Evolutionary conservation across 1,140 invertebrate species (phyloP).

Genomic region (Brachystomella parvula): DNA sequence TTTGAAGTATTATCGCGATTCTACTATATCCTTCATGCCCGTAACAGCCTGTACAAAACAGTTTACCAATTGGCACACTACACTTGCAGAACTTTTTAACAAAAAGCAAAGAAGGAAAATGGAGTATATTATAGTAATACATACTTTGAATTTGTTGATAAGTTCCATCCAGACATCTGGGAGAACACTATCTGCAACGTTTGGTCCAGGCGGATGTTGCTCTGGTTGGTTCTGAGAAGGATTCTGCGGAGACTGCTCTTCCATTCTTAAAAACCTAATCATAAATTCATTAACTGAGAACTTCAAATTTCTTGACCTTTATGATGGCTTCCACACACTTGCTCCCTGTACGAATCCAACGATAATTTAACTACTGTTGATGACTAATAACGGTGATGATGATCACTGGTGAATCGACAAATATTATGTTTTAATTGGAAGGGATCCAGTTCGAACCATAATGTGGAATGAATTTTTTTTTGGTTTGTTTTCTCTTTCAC

Average conservation of each 20-base stretch:
- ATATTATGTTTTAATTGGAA: no score
- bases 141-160: slow-evolving; percentile 34
- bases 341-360: no score
- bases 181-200: background rate
- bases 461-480: no score
- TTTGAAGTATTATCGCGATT: slow-evolving; percentile 76
- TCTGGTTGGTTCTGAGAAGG: background rate
- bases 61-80: background rate
- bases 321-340: no score
- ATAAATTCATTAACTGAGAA: no score
- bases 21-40: slow-evolving; percentile 83
- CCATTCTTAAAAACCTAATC: background rate
- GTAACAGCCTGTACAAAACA: slow-evolving; percentile 71
- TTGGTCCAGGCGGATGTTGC: background rate
- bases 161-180: slow-evolving; percentile 30
- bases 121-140: slow-evolving; percentile 5
- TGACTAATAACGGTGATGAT: no score
- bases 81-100: background rate
- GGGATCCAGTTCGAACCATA: no score
- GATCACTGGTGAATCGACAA: no score
- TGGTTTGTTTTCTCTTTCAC: no score
- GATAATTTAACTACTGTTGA: no score
- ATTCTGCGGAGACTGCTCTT: background rate
- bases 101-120: slow-evolving; percentile 1
- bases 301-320: no score